Base-by-base conservation (phyloP, 2,888 invertebrate species). In the Lamellibrachia columna region DNA sequence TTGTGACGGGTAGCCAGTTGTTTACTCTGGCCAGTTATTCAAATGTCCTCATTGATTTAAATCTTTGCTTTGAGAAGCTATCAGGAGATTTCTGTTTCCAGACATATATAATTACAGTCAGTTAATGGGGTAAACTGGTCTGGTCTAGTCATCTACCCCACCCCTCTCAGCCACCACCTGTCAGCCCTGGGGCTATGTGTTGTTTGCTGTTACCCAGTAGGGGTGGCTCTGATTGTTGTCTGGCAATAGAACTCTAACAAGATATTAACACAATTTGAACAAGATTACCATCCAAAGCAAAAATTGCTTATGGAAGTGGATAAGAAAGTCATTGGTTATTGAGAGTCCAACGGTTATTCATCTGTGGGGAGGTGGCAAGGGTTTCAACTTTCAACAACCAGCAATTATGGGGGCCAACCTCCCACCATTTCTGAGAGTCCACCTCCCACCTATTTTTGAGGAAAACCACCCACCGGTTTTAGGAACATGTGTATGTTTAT, bases 11-110 rank as follows among this genome's bases (percentile, higher is more conserved):
- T 22, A 6, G 22, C 75, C 75, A 75, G 75, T 22, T 75, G 75
- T 11, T 40, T 75, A 75, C n/a, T 75, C 3, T 3, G 6, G 15
- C 75, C n/a, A 22, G 75, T 75, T 75, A 75, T 75, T 75, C 75
- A 75, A 75, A 75, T 75, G 75, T 75, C 75, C 75, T 22, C 75
- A 75, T 75, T 75, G 75, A 75, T 75, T 75, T 75, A 75, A 75
- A 75, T 75, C 75, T 75, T 75, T 75, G 75, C 75, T 75, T 75
- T 75, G 75, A 11, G 22, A 6, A 75, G 15, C 15, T 15, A 22
- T 22, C 11, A 11, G 75, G 75, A 75, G 75, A 60, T 75, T 75
- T 75, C 75, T 75, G 75, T 75, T 75, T 75, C 75, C 4, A 22
- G n/a, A 75, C 22, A 75, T 75, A 22, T 75, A 75, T 22, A 75